A percentile compares a stretch with the other conserved stretches of the same genome.
These are phyloP conservation scores for Hemibagrus guttatus DNA, from an alignment of 2,797 vertebrate species.

Conservation along the genomic window DNA sequence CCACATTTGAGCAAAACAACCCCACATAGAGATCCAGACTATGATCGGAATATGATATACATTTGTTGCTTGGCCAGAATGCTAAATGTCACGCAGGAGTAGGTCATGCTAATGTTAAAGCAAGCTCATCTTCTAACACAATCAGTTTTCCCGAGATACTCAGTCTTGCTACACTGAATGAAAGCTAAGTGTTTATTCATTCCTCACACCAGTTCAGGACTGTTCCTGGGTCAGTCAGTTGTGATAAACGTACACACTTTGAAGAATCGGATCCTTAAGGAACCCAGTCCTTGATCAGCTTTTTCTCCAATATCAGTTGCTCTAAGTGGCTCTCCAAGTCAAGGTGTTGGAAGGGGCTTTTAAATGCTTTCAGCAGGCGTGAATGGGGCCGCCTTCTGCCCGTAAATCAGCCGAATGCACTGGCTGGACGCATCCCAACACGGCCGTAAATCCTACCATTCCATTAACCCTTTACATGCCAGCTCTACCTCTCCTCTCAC, in stretches of 20 bases:
- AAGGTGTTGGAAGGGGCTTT: slow-evolving; percentile 64
- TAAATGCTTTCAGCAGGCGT: slow-evolving; percentile 79
- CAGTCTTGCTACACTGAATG: background rate
- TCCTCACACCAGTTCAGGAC: background rate
- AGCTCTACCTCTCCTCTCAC: slow-evolving; percentile 69
- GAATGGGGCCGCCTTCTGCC: slow-evolving; percentile 67
- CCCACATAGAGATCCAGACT: background rate
- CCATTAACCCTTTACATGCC: slow-evolving; percentile 74
- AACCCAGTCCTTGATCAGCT: slow-evolving; percentile 14
- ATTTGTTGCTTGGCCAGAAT: background rate
- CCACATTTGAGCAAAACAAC: background rate
- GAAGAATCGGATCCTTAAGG: background rate
- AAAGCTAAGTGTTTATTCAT: background rate
- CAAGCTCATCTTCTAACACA: background rate
- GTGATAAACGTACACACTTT: slow-evolving; percentile 25
- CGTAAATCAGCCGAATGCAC: slow-evolving; percentile 80
- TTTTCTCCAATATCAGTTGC: slow-evolving; percentile 52
- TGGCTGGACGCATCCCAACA: slow-evolving; percentile 70
- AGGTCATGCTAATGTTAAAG: background rate
- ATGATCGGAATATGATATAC: background rate
- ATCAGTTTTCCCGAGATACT: background rate
- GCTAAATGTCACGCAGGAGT: background rate
- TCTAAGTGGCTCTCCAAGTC: slow-evolving; percentile 69
- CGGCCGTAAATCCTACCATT: slow-evolving; percentile 77
- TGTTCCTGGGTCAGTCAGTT: background rate